These are phyloP conservation scores for Macaria notata DNA, from an alignment of 2,888 invertebrate genomes.

Conservation along the genomic window DNA sequence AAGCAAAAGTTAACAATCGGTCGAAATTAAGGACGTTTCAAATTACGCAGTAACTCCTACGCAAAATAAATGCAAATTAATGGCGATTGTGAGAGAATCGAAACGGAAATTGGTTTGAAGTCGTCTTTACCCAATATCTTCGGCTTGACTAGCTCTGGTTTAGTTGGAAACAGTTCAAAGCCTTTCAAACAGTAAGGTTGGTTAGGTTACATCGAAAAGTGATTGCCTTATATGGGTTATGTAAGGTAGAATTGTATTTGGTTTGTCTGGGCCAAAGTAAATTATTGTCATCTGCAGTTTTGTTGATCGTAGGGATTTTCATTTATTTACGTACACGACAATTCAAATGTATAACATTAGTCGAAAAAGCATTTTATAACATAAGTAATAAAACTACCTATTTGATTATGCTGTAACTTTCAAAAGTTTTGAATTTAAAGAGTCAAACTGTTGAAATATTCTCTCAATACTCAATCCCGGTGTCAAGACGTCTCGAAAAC, in stretches of 20 bases:
- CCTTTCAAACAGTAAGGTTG: conserved; percentile 3
- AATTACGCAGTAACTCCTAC: conserved; percentile 13
- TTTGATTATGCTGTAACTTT: no score
- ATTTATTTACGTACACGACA: no score
- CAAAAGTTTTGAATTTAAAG: no score
- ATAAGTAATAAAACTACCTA: no score
- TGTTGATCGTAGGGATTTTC: no score
- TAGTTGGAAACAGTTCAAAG: not conserved
- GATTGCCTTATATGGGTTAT: conserved; percentile 2
- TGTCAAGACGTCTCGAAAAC: no score
- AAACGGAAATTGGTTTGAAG: conserved; percentile 23
- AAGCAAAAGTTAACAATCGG: conserved; percentile 16
- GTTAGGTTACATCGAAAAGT: conserved; percentile 3
- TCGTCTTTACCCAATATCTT: conserved; percentile 4
- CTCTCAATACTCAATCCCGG: no score
- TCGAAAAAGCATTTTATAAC: no score
- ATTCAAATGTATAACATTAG: no score
- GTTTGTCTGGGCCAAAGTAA: conserved; percentile 4
- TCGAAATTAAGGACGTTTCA: conserved; percentile 9
- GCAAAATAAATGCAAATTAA: conserved; percentile 17
- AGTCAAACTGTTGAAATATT: no score
- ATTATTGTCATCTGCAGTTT: no score
- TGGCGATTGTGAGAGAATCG: conserved; percentile 19
- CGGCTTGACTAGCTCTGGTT: not conserved
- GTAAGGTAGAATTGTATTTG: conserved; percentile 14